Evolutionary conservation across 2,113 vertebrate genomes (phyloP).

Genomic region (Australoheros scitulus): DNA sequence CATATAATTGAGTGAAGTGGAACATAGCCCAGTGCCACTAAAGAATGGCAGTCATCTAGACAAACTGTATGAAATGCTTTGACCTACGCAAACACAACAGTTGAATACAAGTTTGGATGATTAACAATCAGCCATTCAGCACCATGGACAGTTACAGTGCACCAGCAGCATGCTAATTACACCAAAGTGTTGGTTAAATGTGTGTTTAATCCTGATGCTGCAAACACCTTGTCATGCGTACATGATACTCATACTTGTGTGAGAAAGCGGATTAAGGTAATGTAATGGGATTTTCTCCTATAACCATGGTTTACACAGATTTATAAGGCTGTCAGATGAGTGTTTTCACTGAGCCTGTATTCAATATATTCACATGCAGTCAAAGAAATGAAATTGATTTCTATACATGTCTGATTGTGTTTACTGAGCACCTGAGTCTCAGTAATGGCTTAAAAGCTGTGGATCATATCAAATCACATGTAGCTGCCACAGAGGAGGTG

Average conservation of each 20-base stretch:
- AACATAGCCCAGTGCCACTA: neutral
- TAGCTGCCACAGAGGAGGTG: conserved; percentile 26
- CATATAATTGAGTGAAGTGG: neutral
- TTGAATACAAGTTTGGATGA: conserved; percentile 13
- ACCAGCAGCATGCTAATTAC: conserved; percentile 34
- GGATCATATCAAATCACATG: neutral
- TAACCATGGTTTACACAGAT: conserved; percentile 35
- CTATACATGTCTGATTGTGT: conserved; percentile 10
- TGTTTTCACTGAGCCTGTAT: neutral
- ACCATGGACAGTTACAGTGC: conserved; percentile 51
- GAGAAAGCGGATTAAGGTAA: conserved; percentile 56
- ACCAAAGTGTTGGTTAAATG: neutral
- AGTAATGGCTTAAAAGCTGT: conserved; percentile 7
- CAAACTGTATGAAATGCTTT: conserved; percentile 11
- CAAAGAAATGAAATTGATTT: conserved; percentile 4
- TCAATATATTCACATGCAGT: conserved; percentile 1
- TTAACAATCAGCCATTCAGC: conserved; percentile 57
- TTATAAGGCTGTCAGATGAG: conserved; percentile 33
- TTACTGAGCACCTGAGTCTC: conserved; percentile 1
- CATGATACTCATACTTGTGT: conserved; percentile 28
- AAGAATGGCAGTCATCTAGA: conserved; percentile 7
- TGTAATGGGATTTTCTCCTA: conserved; percentile 57
- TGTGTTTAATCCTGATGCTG: conserved; percentile 35
- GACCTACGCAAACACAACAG: conserved; percentile 22
- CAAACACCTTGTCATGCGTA: conserved; percentile 13